phyloP scores from a whole-genome alignment of 1,140 invertebrate species.

The Calephelis virginiensis region DNA sequence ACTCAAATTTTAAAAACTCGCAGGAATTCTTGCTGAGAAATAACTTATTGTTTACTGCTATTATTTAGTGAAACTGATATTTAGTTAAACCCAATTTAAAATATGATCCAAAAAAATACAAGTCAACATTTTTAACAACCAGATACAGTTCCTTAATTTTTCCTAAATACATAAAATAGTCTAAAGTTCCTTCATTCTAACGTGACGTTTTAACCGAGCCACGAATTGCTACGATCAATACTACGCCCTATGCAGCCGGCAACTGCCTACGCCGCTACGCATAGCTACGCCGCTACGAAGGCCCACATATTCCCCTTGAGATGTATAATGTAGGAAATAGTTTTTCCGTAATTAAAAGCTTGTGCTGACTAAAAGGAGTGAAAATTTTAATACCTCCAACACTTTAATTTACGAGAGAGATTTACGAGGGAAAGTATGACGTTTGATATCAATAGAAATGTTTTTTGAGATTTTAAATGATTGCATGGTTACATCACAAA shows the following conservation, averaged over 20 bases:
- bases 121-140: background rate
- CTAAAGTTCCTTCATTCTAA: slow-evolving; percentile 7
- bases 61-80: no score
- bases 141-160: background rate
- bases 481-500: background rate
- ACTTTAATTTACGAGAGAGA: slow-evolving; percentile 17
- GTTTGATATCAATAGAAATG: slow-evolving; percentile 2
- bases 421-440: background rate
- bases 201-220: slow-evolving; percentile 19
- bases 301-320: slow-evolving; percentile 20
- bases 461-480: background rate
- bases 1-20: no score
- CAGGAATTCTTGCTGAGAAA: no score
- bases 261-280: slow-evolving; percentile 38
- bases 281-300: slow-evolving; percentile 32
- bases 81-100: no score
- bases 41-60: no score
- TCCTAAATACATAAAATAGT: slow-evolving; percentile 1
- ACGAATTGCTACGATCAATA: slow-evolving; percentile 39
- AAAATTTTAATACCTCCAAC: background rate
- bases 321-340: slow-evolving; percentile 28
- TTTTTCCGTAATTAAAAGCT: slow-evolving; percentile 33
- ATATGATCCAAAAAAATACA: no score
- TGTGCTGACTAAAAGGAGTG: slow-evolving; percentile 10
- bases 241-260: slow-evolving; percentile 26